Evolutionary conservation across 2,113 vertebrate genomes (phyloP), one percentile per base, ranked within the genome.

Genomic region (Corythaixoides concolor): DNA sequence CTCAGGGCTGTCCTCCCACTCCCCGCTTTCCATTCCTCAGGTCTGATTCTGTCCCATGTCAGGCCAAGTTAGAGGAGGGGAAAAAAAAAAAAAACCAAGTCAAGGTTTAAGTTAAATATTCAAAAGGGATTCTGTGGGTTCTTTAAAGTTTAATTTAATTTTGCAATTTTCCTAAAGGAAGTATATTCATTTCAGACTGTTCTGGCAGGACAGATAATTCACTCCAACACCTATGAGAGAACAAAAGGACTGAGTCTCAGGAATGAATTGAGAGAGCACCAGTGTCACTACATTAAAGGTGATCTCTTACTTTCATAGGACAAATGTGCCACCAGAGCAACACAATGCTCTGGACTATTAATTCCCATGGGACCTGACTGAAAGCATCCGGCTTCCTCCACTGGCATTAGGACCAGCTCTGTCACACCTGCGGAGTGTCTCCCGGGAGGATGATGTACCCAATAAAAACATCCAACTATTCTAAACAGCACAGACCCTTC

Each of bases 101-200:
- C 37, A 73, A 59, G n/a, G 23, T 59, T 81, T 63, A 81, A 28
- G 11, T 63, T 70, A 67, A 85, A 87, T 82, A 96, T 85, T 94
- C 70, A 83, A 91, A 85, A 58, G 45, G 21, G 62, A 88, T 87
- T 85, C 39, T 53, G 53, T 47, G 77, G n/a, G 87, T 72, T 89
- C 66, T 92, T 89, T 87, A 79, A 85, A 96, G 33, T 85, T 93
- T 91, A 87, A 82, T 79, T 91, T 85, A 85, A 91, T 89, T 88
- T 82, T 73, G 9, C 19, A 26, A 9, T 79, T 91, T 94, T 88
- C 77, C 86, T 68, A 62, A 66, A 91, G 74, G 45, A 95, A 87
- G 37, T 41, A 39, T 74, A 69, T 66, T 82, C 6, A 79, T 92
- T 92, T 87, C 73, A 92, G 83, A n/a, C 45, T 68, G 41, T 64